phyloP scores from a whole-genome alignment of 2,888 invertebrate genomes.

The Microdon myrmicae region DNA sequence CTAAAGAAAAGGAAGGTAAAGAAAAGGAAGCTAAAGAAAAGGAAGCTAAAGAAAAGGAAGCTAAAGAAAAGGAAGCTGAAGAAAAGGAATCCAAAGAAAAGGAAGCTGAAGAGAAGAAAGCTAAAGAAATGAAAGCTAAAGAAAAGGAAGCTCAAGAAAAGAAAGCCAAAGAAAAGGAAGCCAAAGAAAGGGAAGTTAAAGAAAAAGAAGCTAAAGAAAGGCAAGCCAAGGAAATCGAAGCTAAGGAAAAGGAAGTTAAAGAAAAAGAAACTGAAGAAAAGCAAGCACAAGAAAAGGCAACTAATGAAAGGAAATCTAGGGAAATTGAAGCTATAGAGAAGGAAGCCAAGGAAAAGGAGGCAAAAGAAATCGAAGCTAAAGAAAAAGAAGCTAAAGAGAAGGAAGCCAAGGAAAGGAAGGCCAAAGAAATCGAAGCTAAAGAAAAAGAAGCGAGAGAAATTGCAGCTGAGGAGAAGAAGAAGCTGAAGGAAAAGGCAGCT shows the following conservation, averaged over 20 bases:
- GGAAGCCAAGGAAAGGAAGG: conserved; percentile 13
- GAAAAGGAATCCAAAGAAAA: not conserved
- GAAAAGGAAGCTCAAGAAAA: conserved; percentile 46
- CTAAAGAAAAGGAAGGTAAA: conserved; percentile 4
- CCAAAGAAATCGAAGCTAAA: not conserved
- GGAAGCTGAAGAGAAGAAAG: conserved; percentile 31
- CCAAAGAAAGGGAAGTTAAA: too few relatives aligned
- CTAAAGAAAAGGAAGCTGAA: not conserved
- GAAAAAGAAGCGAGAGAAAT: conserved; percentile 14
- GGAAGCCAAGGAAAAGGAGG: conserved; percentile 24
- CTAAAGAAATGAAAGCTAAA: conserved; percentile 44
- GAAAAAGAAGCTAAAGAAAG: conserved; percentile 2
- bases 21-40: conserved; percentile 16
- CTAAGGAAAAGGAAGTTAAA: conserved; percentile 3
- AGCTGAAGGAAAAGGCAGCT: conserved; percentile 9
- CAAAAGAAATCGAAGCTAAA: conserved; percentile 11
- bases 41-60: conserved; percentile 1
- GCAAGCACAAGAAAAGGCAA: not conserved
- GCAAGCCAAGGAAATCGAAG: conserved; percentile 2
- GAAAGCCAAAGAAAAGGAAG: conserved; percentile 4
- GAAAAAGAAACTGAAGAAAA: not conserved
- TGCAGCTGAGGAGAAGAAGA: conserved; percentile 23
- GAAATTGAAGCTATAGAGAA: conserved; percentile 27
- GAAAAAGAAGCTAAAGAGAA: not conserved
- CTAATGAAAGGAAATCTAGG: not conserved